Percentiles rank a stretch among this genome's conserved stretches.
These are phyloP conservation scores for Chloropsis hardwickii DNA, from an alignment of 2,113 vertebrate species.

Conservation along the genomic window DNA sequence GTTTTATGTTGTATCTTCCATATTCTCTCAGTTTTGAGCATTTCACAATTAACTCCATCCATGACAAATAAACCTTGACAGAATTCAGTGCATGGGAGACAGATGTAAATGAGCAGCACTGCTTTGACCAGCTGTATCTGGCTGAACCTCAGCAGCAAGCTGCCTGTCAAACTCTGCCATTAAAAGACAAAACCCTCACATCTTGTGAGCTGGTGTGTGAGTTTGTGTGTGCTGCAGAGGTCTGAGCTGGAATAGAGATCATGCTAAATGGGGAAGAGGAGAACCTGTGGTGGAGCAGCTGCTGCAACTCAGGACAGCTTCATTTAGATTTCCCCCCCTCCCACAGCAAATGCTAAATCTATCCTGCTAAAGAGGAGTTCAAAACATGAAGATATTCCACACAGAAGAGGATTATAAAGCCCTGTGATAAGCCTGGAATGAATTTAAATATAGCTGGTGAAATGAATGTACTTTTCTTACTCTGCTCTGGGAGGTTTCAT, in stretches of 20 bases:
- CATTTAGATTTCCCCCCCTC: not conserved
- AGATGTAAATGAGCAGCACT: conserved; percentile 4
- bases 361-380: not conserved
- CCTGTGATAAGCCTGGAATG: not conserved
- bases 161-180: not conserved
- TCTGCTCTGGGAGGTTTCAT: not conserved
- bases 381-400: not conserved
- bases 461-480: conserved; percentile 27
- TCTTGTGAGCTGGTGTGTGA: not conserved
- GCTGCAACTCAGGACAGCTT: not conserved
- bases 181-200: not conserved
- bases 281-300: conserved; percentile 21
- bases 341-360: conserved; percentile 18
- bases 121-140: conserved; percentile 9
- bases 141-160: not conserved
- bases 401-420: conserved; percentile 13
- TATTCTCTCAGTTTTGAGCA: not conserved
- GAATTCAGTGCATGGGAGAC: not conserved
- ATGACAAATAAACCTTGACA: not conserved
- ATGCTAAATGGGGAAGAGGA: not conserved
- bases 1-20: conserved; percentile 1
- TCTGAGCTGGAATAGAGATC: not conserved
- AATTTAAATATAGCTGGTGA: conserved; percentile 36
- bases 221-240: not conserved
- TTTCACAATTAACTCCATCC: conserved; percentile 29